Percentiles rank a stretch among this genome's conserved stretches.
phyloP scores from a whole-genome alignment of 1,140 invertebrate genomes.

The Drosophila fuyamai region DNA sequence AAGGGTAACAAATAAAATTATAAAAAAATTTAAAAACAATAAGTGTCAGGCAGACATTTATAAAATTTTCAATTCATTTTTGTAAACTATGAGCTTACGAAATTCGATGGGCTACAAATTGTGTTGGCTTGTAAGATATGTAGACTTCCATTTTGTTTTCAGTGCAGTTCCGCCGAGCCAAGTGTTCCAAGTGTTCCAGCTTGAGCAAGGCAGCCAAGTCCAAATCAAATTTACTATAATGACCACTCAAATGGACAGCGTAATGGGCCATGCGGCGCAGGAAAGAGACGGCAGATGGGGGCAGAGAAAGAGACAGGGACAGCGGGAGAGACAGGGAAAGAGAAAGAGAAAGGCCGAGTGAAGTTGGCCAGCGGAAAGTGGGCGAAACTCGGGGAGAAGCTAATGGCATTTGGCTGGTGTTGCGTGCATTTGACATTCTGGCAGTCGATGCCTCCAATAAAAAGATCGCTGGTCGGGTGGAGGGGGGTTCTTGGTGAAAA shows the following conservation, averaged over 20 bases:
- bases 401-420: slow-evolving; percentile 56
- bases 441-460: slow-evolving; percentile 30
- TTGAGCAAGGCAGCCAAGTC: slow-evolving; percentile 58
- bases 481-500: background rate
- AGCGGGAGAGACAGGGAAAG: background rate
- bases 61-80: too few relatives aligned
- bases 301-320: slow-evolving; percentile 2
- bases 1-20: too few relatives aligned
- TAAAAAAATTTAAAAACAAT: too few relatives aligned
- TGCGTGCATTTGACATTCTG: slow-evolving; percentile 57
- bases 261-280: slow-evolving; percentile 64
- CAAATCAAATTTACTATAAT: slow-evolving; percentile 80
- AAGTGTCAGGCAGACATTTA: too few relatives aligned
- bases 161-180: slow-evolving; percentile 22
- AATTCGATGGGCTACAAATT: too few relatives aligned
- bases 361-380: slow-evolving; percentile 24
- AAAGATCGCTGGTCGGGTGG: background rate
- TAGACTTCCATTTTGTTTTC: background rate
- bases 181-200: slow-evolving; percentile 37
- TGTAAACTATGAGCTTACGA: too few relatives aligned
- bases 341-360: slow-evolving; percentile 33
- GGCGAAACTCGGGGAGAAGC: slow-evolving; percentile 26
- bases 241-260: slow-evolving; percentile 78
- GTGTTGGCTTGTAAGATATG: too few relatives aligned
- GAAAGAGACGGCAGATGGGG: slow-evolving; percentile 1